A percentile compares a stretch with the other conserved stretches of the same genome.
These are phyloP conservation scores for Mus pahari DNA, from an alignment of 2,113 vertebrate species.

Conservation along the genomic window DNA sequence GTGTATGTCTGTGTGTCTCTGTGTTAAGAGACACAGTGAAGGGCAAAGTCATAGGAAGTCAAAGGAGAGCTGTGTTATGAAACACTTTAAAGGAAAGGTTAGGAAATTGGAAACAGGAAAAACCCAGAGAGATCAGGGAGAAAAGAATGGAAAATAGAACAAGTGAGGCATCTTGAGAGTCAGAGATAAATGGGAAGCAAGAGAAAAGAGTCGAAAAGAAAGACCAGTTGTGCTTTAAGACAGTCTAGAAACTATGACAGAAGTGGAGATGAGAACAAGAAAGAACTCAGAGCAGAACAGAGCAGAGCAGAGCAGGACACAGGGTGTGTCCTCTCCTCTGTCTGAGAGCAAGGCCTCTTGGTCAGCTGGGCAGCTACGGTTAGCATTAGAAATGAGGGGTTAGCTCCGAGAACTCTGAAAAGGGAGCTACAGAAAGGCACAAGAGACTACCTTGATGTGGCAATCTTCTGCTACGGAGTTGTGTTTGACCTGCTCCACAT, in stretches of 20 bases:
- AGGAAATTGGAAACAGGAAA: neutral
- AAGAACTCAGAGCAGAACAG: neutral
- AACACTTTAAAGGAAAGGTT: neutral
- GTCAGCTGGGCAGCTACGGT: slow-evolving; percentile 28
- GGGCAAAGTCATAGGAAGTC: neutral
- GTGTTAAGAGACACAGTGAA: neutral
- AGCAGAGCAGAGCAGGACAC: neutral
- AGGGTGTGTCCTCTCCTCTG: neutral
- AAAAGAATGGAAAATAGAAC: slow-evolving; percentile 22
- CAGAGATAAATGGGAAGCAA: neutral
- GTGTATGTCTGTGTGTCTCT: neutral
- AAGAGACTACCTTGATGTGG: slow-evolving; percentile 96
- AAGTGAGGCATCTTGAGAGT: too few relatives aligned
- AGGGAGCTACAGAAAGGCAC: slow-evolving; percentile 75
- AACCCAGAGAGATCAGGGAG: neutral
- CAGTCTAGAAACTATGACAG: neutral
- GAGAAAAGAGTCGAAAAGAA: neutral
- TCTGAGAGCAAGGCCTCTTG: neutral
- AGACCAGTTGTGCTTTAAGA: neutral
- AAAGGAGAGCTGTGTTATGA: neutral
- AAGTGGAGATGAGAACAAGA: neutral
- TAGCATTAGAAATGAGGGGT: slow-evolving; percentile 78
- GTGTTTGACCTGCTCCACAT: slow-evolving; percentile 95
- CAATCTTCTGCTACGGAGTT: slow-evolving; percentile 94
- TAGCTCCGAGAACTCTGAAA: slow-evolving; percentile 83